Conservation (phyloP, 2,888 invertebrate species). For the Ormyrus labotus region DNA sequence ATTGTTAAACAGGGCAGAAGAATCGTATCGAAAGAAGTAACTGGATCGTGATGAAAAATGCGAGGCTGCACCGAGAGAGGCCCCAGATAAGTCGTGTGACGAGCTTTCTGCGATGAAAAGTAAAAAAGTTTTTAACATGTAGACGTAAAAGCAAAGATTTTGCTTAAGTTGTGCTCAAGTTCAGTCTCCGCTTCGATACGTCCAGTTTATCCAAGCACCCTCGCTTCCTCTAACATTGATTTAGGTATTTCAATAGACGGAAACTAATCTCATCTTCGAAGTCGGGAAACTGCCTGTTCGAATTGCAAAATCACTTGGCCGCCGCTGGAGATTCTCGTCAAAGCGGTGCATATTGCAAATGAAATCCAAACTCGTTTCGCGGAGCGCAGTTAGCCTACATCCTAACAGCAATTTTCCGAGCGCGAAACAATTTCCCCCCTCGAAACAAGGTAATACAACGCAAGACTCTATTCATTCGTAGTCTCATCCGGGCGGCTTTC, state of each 20-base stretch:
- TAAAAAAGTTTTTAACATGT: no score
- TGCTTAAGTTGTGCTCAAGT: no score
- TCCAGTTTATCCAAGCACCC: background rate
- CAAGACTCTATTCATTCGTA: no score
- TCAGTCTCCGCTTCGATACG: background rate
- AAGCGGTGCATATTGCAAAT: background rate
- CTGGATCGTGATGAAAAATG: constrained; percentile 19
- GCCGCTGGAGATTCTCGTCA: background rate
- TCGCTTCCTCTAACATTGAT: constrained; percentile 29
- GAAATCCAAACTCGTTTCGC: constrained; percentile 1
- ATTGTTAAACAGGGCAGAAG: no score
- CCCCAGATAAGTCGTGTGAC: background rate
- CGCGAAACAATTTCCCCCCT: no score
- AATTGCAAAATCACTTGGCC: constrained; percentile 14
- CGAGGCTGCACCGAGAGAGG: background rate
- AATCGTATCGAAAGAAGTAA: background rate
- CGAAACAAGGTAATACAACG: no score
- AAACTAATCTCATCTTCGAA: background rate
- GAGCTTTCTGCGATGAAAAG: no score
- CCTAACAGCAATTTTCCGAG: no score
- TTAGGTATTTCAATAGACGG: constrained; percentile 6
- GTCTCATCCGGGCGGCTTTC: no score
- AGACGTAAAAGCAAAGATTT: no score
- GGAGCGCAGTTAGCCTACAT: no score
- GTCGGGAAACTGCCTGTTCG: constrained; percentile 1